phyloP scores from a whole-genome alignment of 2,888 invertebrate species.

The Xestobium rufovillosum region DNA sequence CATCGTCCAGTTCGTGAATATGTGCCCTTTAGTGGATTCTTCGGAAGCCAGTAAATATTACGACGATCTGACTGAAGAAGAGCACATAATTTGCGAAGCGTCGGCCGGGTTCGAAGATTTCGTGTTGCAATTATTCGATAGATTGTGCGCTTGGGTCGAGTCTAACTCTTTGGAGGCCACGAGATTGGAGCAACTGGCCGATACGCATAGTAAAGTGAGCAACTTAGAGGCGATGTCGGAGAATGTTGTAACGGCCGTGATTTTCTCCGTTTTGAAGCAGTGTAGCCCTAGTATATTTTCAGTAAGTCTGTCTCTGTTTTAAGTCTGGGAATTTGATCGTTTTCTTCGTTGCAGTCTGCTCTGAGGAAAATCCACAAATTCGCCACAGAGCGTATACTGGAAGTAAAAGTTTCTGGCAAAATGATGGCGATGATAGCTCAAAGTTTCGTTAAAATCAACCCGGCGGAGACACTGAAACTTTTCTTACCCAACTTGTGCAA shows the following conservation, averaged over 20 bases:
- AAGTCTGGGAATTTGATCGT: too few relatives aligned
- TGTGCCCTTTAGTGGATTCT: conserved; percentile 80
- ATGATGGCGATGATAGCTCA: conserved; percentile 68
- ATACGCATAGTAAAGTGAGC: conserved; percentile 52
- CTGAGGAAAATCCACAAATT: conserved; percentile 69
- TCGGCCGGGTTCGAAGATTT: conserved; percentile 87
- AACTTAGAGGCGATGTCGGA: conserved; percentile 66
- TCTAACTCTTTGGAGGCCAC: conserved; percentile 62
- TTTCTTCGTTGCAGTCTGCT: conserved; percentile 53
- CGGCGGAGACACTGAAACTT: conserved; percentile 60
- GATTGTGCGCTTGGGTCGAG: conserved; percentile 63
- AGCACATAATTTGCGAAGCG: conserved; percentile 65
- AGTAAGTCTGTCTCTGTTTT: conserved; percentile 31
- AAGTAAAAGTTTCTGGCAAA: conserved; percentile 76
- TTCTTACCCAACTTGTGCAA: conserved; percentile 67
- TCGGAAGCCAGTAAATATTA: conserved; percentile 64
- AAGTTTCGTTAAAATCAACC: conserved; percentile 57
- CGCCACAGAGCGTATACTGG: conserved; percentile 67
- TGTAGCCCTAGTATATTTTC: conserved; percentile 58
- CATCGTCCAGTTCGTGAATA: conserved; percentile 64
- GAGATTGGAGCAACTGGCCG: conserved; percentile 55
- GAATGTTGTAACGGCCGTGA: conserved; percentile 59
- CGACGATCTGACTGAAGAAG: conserved; percentile 68
- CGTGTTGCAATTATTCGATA: conserved; percentile 75
- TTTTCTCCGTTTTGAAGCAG: conserved; percentile 62